Evolutionary conservation across 35 echinoderm and acorn worm genomes (phyloP).

Genomic region (Heliocidaris erythrogramma): DNA sequence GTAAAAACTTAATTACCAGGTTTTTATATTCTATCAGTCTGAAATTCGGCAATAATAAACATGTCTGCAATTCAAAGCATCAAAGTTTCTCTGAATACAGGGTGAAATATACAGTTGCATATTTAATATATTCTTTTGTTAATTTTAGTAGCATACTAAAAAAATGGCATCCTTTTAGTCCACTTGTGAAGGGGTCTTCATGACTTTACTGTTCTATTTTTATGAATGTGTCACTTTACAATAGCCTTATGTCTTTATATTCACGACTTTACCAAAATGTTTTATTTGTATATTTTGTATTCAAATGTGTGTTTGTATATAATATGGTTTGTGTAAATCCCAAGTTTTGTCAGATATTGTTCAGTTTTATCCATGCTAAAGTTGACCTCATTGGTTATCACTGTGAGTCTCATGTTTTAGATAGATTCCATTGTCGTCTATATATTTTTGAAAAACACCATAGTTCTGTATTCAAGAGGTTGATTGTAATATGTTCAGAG

Average conservation of each 20-base stretch:
- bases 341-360: neutral
- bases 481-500: neutral
- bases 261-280: neutral
- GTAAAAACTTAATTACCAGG: too few relatives aligned
- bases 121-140: neutral
- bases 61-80: neutral
- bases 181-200: neutral
- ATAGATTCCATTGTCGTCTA: neutral
- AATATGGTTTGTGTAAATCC: neutral
- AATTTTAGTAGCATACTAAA: neutral
- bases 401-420: neutral
- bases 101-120: neutral
- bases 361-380: neutral
- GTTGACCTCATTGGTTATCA: neutral
- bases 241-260: neutral
- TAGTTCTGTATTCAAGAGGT: neutral
- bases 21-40: neutral
- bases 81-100: neutral
- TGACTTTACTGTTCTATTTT: neutral
- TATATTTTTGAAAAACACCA: neutral
- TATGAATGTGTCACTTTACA: neutral
- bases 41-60: neutral
- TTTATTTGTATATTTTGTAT: conserved; percentile 6
- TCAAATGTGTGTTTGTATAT: neutral
- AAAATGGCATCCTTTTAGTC: neutral